Base-by-base conservation (phyloP, 2,113 vertebrate genomes). In the Halichoerus grypus region DNA sequence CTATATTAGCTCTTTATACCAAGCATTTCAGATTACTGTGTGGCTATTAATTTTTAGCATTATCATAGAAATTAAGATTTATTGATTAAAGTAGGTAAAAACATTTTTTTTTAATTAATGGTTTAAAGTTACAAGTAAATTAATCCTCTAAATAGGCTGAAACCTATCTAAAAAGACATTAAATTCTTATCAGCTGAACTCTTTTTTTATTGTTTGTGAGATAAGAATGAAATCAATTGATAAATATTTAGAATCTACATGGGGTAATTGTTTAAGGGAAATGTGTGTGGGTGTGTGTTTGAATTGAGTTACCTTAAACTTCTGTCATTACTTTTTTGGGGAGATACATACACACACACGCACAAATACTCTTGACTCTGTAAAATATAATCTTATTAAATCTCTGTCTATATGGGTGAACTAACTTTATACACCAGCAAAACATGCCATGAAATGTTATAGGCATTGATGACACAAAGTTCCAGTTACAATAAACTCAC, bases 11-110 rank as follows among this genome's bases (percentile, higher is more conserved):
- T 81, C 1, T 71, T 82, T 51, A 18, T 83, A 28, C 16, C 39
- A 21, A 57, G 11, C 3, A 6, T 55, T 59, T 94, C 55, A 53
- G 87, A 49, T 87, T 49, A 31, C 3, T 88, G 4, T 59, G 24
- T 90, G n/a, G 11, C 24, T 86, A 69, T 77, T 87, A 18, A 61
- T 57, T 77, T 82, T 89, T 57, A 94, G 69, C 69, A 82, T 82
- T 15, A 31, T 39, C 28, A 85, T 49, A 21, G 72, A 88, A 42
- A 24, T 69, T 76, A 83, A 77, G 22, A 76, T 42, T 88, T 36
- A 46, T 49, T 83, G 39, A 3, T 63, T 88, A 91, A 33, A 2
- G 19, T 82, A 15, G 2, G 28, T 67, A n/a, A 84, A 59, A 24
- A 1, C 0, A 14, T 55, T 81, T 88, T 85, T 85, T 42, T 79